A percentile compares a stretch with the other conserved stretches of the same genome.
phyloP scores from a whole-genome alignment of 2,113 vertebrate species.

The Dryoscopus gambensis region DNA sequence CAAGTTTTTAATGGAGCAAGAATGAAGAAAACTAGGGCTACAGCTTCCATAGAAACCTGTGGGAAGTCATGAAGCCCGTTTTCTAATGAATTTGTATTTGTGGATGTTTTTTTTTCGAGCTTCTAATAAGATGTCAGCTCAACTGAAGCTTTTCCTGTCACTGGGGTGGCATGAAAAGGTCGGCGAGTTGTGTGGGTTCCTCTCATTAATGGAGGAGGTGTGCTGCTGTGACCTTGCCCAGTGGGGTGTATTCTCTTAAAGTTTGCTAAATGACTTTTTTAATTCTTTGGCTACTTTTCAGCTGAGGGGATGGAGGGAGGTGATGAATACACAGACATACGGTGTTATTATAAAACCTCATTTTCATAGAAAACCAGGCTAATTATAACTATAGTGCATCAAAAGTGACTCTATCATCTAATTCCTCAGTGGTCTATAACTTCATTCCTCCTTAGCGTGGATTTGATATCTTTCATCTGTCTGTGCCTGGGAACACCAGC shows the following conservation, averaged over 20 bases:
- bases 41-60: neutral
- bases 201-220: neutral
- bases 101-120: neutral
- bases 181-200: neutral
- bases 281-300: neutral
- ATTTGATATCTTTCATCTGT: neutral
- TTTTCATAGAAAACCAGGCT: neutral
- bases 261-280: neutral
- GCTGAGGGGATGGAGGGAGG: neutral
- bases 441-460: neutral
- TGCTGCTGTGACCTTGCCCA: neutral
- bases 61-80: neutral
- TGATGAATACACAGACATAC: neutral
- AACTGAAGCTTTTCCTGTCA: neutral
- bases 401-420: neutral
- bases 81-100: constrained; percentile 17
- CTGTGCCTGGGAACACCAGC: neutral
- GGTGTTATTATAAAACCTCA: neutral
- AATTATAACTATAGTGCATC: neutral
- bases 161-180: neutral
- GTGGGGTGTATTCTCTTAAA: neutral
- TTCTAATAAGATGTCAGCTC: neutral
- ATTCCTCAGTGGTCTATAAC: neutral
- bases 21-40: neutral
- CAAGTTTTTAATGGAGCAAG: neutral